Conservation (phyloP, 2,888 invertebrate genomes). For the Pedicia rivosa region DNA sequence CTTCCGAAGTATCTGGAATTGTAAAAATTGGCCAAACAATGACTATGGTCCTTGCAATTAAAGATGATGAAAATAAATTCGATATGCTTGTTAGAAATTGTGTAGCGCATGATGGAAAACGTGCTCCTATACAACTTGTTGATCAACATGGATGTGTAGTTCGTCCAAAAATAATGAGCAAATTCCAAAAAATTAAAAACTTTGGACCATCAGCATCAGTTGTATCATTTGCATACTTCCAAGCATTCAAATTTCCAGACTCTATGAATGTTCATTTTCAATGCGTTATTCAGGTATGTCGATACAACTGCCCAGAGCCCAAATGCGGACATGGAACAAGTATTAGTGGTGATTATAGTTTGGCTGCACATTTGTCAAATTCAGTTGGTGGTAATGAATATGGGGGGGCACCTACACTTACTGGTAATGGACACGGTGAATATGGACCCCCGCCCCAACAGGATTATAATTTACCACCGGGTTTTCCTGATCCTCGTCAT, state of each 20-base stretch:
- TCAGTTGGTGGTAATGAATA: slow-evolving; percentile 23
- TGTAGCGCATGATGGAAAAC: slow-evolving; percentile 86
- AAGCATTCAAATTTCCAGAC: slow-evolving; percentile 93
- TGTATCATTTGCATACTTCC: slow-evolving; percentile 90
- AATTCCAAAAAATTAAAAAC: slow-evolving; percentile 92
- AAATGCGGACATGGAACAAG: slow-evolving; percentile 58
- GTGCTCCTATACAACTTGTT: slow-evolving; percentile 82
- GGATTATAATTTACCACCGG: slow-evolving; percentile 61
- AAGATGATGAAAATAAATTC: slow-evolving; percentile 91
- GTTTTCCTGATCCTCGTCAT: slow-evolving; percentile 75
- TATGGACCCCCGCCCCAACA: slow-evolving; percentile 46
- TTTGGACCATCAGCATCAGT: slow-evolving; percentile 89
- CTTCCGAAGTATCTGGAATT: slow-evolving; percentile 89
- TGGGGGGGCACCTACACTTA: slow-evolving; percentile 6
- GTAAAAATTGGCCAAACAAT: slow-evolving; percentile 93
- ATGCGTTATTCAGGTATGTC: slow-evolving; percentile 87
- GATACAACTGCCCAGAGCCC: slow-evolving; percentile 85
- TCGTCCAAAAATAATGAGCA: slow-evolving; percentile 86
- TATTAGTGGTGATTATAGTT: slow-evolving; percentile 46
- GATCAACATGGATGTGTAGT: slow-evolving; percentile 90
- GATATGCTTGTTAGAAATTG: slow-evolving; percentile 91
- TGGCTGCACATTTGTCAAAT: slow-evolving; percentile 36
- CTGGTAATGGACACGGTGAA: slow-evolving; percentile 12
- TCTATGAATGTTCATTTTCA: slow-evolving; percentile 97
- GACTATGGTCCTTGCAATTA: slow-evolving; percentile 93